These are phyloP conservation scores for Mya arenaria DNA, from an alignment of 1,140 invertebrate genomes.

Conservation along the genomic window DNA sequence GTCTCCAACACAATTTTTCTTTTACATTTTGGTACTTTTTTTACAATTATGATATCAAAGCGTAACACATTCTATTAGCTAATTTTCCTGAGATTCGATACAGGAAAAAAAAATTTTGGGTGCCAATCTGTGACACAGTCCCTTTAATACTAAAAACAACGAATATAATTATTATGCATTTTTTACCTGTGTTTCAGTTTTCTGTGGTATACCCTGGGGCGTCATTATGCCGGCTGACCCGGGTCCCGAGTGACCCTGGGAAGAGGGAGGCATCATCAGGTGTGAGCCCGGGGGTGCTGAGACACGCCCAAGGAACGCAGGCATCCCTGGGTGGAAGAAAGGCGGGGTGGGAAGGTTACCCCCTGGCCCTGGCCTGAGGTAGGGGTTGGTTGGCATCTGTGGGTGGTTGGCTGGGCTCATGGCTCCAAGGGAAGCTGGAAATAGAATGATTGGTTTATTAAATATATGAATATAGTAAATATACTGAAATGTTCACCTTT, in stretches of 20 bases:
- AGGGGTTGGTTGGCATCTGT: slow-evolving; percentile 87
- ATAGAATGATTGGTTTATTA: background rate
- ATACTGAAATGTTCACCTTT: too few species aligned
- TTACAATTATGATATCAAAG: too few species aligned
- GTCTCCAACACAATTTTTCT: too few species aligned
- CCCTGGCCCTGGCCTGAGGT: slow-evolving; percentile 81
- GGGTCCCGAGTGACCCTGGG: slow-evolving; percentile 57
- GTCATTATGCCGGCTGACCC: slow-evolving; percentile 50
- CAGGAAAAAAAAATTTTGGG: too few species aligned
- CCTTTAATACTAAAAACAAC: too few species aligned
- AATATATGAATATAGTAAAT: too few species aligned
- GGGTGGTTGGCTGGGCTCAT: slow-evolving; percentile 87
- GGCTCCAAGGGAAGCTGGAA: slow-evolving; percentile 84
- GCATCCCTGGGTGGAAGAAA: slow-evolving; percentile 79
- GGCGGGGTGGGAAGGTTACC: slow-evolving; percentile 80
- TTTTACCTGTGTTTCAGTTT: slow-evolving; percentile 73
- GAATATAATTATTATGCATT: too few species aligned
- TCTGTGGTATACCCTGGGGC: slow-evolving; percentile 58
- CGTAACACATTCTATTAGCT: too few species aligned
- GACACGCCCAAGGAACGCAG: slow-evolving; percentile 68
- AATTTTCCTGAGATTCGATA: too few species aligned
- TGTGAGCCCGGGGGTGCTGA: slow-evolving; percentile 39
- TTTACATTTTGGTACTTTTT: too few species aligned
- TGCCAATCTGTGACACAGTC: too few species aligned
- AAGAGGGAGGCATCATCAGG: slow-evolving; percentile 62